Evolutionary conservation across 2,888 invertebrate species (phyloP), one percentile per base, ranked within the genome.

Genomic region (Ophioninae sp.): DNA sequence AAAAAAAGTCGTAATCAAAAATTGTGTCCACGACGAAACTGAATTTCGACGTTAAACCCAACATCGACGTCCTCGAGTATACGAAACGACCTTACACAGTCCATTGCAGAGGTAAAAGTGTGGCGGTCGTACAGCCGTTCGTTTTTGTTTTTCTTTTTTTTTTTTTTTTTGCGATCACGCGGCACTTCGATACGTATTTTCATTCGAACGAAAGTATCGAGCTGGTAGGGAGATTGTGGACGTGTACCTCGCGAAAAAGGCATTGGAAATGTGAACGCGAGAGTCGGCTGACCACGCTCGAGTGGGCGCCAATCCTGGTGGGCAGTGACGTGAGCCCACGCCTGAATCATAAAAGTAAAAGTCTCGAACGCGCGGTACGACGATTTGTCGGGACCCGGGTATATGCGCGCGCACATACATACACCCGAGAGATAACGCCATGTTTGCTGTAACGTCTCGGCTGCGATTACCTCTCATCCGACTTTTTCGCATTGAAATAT

Each of bases 301-400:
- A 89, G 90, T 90, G 89, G 89, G 89, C 82, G 84, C 84, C 70
- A 88, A 86, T 79, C 83, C 82, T 87, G 83, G 88, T 87, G 88
- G 88, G 88, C 87, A 89, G 86, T 85, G 88, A 89, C 87, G 88
- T 86, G 86, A 87, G 83, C 89, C 89, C 88, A 89, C 88, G 87
- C 88, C 86, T 80, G 83, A 84, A 87, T 88, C 87, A 85, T 88
- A 90, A 90, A 90, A 90, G 90, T 90, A 90, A 90, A 90, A 90
- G 90, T 90, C 84, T 69, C 79, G 13, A 30, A 56, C 57, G 50
- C 2, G 69, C 50, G n/a, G 79, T 74, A 44, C 76, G 84, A 81
- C 85, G 80, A 87, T 88, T 88, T 81, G 83, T 83, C 62, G 62
- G 74, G 21, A 7, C 0, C 44, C 10, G 77, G 64, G 67, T 30